Conservation (phyloP, 2,888 invertebrate genomes). For the Imbricaverruca yamaguchii region DNA sequence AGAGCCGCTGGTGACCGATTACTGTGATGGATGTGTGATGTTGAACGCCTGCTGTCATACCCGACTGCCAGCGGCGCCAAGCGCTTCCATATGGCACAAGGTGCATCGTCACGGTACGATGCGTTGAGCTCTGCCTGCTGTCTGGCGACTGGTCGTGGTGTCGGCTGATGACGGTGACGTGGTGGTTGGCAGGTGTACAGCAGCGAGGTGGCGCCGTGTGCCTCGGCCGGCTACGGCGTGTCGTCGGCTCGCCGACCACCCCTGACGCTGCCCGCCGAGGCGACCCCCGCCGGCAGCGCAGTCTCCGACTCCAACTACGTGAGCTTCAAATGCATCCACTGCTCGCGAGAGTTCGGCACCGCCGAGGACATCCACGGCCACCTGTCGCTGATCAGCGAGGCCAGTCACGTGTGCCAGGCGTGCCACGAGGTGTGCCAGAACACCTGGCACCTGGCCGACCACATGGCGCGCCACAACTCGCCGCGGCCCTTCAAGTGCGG, state of each 20-base stretch:
- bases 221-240: not conserved
- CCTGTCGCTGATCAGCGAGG: conserved; percentile 28
- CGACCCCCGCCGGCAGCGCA: not conserved
- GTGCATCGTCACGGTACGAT: no score
- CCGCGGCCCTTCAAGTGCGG: conserved; percentile 28
- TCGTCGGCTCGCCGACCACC: not conserved
- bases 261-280: not conserved
- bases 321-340: conserved; percentile 32
- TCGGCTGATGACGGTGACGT: not conserved
- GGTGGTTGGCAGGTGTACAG: not conserved
- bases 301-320: conserved; percentile 19
- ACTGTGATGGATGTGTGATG: no score
- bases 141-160: not conserved
- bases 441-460: conserved; percentile 26
- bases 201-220: not conserved
- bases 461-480: conserved; percentile 30
- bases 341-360: conserved; percentile 27
- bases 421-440: conserved; percentile 32
- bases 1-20: no score
- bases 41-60: no score
- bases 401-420: conserved; percentile 29
- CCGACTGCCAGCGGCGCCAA: no score
- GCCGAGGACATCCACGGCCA: conserved; percentile 30
- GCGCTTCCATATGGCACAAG: no score
- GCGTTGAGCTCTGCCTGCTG: not conserved